phyloP scores from a whole-genome alignment of 2,888 invertebrate species.

The Nowickia ferox region DNA sequence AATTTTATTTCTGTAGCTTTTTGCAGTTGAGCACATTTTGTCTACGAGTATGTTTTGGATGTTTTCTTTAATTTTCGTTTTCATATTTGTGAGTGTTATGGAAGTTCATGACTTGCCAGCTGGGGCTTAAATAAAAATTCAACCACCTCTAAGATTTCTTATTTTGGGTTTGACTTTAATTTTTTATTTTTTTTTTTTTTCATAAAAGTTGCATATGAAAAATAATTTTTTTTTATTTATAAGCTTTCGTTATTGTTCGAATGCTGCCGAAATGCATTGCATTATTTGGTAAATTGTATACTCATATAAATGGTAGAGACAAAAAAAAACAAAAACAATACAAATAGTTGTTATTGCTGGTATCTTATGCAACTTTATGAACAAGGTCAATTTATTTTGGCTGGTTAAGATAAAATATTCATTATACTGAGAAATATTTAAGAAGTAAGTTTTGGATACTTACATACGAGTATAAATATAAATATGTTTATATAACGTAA shows the following conservation, averaged over 20 bases:
- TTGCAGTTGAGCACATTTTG: conserved; percentile 24
- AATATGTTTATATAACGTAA: no score
- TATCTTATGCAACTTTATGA: conserved; percentile 60
- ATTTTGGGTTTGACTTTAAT: conserved; percentile 9
- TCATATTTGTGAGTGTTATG: conserved; percentile 36
- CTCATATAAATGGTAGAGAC: conserved; percentile 15
- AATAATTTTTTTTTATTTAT: background rate
- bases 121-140: conserved; percentile 50
- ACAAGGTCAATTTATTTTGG: conserved; percentile 57
- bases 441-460: background rate
- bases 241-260: conserved; percentile 1
- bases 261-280: conserved; percentile 38
- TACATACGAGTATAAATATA: no score
- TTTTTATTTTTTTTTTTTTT: conserved; percentile 25
- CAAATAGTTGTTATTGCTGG: conserved; percentile 31
- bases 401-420: background rate
- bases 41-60: conserved; percentile 41
- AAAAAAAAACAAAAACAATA: conserved; percentile 28
- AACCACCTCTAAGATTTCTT: conserved; percentile 51
- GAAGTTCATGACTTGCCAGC: conserved; percentile 70
- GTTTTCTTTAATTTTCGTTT: conserved; percentile 44
- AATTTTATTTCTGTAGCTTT: conserved; percentile 37
- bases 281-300: conserved; percentile 1
- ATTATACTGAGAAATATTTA: background rate
- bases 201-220: conserved; percentile 48